A percentile compares a stretch with the other conserved stretches of the same genome.
These are phyloP conservation scores for Timandra comae DNA, from an alignment of 2,888 invertebrate genomes.

Conservation along the genomic window DNA sequence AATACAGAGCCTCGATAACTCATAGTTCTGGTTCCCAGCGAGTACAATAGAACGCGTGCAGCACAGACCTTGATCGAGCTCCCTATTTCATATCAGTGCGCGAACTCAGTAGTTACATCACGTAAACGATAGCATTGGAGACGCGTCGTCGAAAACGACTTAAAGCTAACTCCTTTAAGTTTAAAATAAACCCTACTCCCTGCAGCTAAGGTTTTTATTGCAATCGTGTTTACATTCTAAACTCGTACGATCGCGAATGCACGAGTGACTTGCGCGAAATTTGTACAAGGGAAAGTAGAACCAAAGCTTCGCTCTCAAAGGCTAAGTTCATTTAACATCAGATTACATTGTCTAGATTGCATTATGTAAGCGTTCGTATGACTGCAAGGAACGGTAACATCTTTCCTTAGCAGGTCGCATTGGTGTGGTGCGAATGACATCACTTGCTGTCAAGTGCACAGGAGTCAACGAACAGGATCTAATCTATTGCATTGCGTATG, in stretches of 20 bases:
- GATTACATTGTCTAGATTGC: constrained; percentile 54
- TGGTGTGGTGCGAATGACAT: constrained; percentile 59
- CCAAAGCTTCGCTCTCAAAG: constrained; percentile 46
- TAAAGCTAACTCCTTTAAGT: constrained; percentile 21
- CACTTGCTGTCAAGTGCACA: constrained; percentile 68
- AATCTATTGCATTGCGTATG: constrained; percentile 50
- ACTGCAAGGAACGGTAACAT: constrained; percentile 66
- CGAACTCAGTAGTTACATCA: constrained; percentile 64
- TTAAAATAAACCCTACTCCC: constrained; percentile 29
- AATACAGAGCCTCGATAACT: constrained; percentile 24
- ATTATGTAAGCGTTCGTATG: constrained; percentile 67
- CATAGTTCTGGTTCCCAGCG: constrained; percentile 40
- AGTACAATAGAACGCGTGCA: constrained; percentile 39
- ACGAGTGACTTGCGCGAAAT: constrained; percentile 37
- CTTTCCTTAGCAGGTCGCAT: constrained; percentile 69
- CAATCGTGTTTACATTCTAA: constrained; percentile 23
- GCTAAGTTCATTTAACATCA: constrained; percentile 43
- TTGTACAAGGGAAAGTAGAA: constrained; percentile 55
- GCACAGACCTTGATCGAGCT: constrained; percentile 33
- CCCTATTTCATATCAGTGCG: constrained; percentile 50
- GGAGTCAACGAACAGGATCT: constrained; percentile 70
- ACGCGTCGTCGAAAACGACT: constrained; percentile 29
- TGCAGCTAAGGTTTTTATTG: constrained; percentile 36
- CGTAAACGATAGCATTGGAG: constrained; percentile 57
- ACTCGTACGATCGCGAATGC: constrained; percentile 37